Percentiles rank a stretch among this genome's conserved stretches.
phyloP scores from a whole-genome alignment of 2,797 vertebrate genomes.

The Meriones psammophilus region DNA sequence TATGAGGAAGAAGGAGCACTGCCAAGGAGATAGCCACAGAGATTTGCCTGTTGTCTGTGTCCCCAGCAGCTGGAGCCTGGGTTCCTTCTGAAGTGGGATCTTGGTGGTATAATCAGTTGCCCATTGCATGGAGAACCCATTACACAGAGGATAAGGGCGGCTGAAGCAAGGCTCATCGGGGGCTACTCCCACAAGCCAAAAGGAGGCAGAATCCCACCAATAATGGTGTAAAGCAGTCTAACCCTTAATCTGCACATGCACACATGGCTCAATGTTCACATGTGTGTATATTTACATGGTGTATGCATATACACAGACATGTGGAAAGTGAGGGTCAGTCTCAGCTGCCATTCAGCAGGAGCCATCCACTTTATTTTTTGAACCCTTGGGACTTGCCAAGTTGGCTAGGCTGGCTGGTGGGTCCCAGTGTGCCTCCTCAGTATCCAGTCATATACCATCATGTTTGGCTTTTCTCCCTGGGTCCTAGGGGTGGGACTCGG shows the following conservation, averaged over 20 bases:
- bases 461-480: not conserved
- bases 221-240: not conserved
- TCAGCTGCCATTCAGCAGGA: not conserved
- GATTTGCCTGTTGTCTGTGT: not conserved
- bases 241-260: not conserved
- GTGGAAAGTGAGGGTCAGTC: not conserved
- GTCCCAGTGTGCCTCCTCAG: not conserved
- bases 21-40: not conserved
- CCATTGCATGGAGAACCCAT: not conserved
- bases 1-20: not conserved
- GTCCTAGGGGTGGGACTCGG: not conserved
- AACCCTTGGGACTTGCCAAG: not conserved
- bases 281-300: not conserved
- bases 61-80: not conserved
- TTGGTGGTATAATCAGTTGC: not conserved
- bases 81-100: not conserved
- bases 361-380: not conserved
- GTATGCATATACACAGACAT: not conserved
- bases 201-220: not conserved
- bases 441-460: not conserved
- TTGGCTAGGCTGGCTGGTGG: not conserved
- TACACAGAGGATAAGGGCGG: not conserved
- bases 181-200: not conserved
- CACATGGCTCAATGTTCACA: not conserved
- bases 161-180: not conserved